Evolutionary conservation across 2,113 vertebrate genomes (phyloP).

Genomic region (Chiloscyllium plagiosum): DNA sequence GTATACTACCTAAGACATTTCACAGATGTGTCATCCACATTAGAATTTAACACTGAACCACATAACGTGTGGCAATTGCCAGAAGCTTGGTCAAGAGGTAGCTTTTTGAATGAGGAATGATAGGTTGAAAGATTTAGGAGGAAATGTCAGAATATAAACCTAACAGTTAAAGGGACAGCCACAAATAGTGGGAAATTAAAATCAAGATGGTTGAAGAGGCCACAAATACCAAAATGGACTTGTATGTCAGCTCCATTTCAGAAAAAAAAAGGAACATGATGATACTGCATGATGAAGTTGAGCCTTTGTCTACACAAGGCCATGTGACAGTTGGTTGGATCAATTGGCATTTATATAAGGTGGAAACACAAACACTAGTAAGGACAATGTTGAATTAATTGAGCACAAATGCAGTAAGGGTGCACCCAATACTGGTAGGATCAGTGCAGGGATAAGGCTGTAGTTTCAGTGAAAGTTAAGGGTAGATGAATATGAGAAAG

Average conservation of each 20-base stretch:
- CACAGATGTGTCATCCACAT: neutral
- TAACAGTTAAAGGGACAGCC: neutral
- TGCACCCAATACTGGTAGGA: neutral
- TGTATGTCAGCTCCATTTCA: neutral
- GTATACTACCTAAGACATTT: neutral
- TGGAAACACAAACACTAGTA: neutral
- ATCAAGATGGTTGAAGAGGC: too few relatives aligned
- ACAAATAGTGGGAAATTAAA: too few relatives aligned
- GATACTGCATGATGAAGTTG: neutral
- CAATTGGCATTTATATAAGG: neutral
- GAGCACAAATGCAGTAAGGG: neutral
- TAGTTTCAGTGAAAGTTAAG: neutral
- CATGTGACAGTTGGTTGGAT: neutral
- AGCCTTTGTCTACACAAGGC: neutral
- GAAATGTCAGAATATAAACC: neutral
- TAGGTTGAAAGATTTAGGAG: too few relatives aligned
- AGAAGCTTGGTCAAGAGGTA: neutral
- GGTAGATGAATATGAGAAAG: neutral
- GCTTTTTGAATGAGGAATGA: neutral
- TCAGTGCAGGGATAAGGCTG: neutral
- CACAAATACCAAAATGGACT: neutral
- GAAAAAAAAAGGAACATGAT: neutral
- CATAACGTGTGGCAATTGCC: neutral
- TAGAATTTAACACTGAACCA: neutral
- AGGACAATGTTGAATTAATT: neutral